Conservation (phyloP, 53 echinoderm and acorn worm genomes). For the Temnopleurus reevesii region DNA sequence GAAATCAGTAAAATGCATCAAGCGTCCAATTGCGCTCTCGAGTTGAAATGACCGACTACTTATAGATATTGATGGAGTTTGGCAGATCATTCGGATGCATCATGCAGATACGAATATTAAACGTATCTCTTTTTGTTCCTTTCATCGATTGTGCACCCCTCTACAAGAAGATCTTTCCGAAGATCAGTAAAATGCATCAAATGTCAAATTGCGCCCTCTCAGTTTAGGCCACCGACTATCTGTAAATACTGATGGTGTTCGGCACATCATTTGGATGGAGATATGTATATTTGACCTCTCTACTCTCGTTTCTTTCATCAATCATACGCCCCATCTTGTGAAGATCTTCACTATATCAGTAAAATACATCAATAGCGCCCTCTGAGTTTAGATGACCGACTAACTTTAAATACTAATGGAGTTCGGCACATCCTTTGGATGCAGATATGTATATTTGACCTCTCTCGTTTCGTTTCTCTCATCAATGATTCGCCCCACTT, state of each 20-base stretch:
- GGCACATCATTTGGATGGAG: constrained; percentile 86
- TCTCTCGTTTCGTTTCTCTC: constrained; percentile 66
- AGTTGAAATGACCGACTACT: no score
- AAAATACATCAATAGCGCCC: no score
- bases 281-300: constrained; percentile 54
- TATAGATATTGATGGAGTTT: constrained; percentile 88
- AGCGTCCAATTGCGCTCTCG: no score
- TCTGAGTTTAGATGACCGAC: no score
- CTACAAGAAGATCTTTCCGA: constrained; percentile 27
- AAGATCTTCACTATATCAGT: constrained; percentile 56
- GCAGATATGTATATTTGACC: constrained; percentile 66
- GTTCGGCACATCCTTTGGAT: constrained; percentile 90
- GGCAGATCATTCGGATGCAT: constrained; percentile 88
- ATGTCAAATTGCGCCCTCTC: no score
- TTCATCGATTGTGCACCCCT: constrained; percentile 64
- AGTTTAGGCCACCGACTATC: no score
- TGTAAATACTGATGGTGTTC: constrained; percentile 89
- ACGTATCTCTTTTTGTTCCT: constrained; percentile 60
- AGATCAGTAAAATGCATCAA: constrained; percentile 60
- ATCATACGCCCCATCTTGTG: constrained; percentile 62
- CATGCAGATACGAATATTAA: constrained; percentile 57
- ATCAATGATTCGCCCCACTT: constrained; percentile 69
- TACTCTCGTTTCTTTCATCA: constrained; percentile 59
- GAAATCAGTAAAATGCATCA: constrained; percentile 57
- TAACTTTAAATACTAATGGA: constrained; percentile 88